Conservation (phyloP, 2,888 invertebrate genomes). For the Dromius quadrimaculatus region DNA sequence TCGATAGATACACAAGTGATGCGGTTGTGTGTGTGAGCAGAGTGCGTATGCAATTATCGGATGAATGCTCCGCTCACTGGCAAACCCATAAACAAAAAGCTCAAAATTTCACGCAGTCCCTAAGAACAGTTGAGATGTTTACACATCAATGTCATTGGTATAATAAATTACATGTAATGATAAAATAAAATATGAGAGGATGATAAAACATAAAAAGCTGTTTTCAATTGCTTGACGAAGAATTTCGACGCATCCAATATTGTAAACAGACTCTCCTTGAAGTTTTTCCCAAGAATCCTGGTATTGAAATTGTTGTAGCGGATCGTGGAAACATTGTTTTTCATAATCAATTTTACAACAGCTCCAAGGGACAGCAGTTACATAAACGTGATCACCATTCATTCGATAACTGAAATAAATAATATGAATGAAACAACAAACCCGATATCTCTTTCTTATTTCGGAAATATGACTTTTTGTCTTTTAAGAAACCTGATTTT, state of each 20-base stretch:
- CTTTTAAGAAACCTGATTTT: no score
- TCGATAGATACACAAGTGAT: no score
- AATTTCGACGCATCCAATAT: slow-evolving; percentile 63
- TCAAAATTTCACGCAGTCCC: no score
- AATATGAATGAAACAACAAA: no score
- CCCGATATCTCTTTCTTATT: no score
- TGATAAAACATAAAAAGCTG: slow-evolving; percentile 58
- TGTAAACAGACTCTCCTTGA: slow-evolving; percentile 62
- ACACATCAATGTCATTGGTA: slow-evolving; percentile 14
- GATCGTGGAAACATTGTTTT: slow-evolving; percentile 74
- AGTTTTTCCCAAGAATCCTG: slow-evolving; percentile 61
- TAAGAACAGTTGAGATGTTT: no score
- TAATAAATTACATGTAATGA: slow-evolving; percentile 60
- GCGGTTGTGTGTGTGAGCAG: no score
- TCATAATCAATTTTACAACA: slow-evolving; percentile 72
- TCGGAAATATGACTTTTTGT: no score
- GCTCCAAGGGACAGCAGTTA: slow-evolving; percentile 72
- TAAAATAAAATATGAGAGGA: slow-evolving; percentile 58
- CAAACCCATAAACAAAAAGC: no score
- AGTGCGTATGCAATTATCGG: no score
- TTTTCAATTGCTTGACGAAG: slow-evolving; percentile 61
- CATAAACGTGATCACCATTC: slow-evolving; percentile 66
- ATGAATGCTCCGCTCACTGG: no score
- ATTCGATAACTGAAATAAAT: background rate
- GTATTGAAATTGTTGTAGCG: slow-evolving; percentile 68